Evolutionary conservation across 2,113 vertebrate genomes (phyloP).

Genomic region (Phasianus colchicus): DNA sequence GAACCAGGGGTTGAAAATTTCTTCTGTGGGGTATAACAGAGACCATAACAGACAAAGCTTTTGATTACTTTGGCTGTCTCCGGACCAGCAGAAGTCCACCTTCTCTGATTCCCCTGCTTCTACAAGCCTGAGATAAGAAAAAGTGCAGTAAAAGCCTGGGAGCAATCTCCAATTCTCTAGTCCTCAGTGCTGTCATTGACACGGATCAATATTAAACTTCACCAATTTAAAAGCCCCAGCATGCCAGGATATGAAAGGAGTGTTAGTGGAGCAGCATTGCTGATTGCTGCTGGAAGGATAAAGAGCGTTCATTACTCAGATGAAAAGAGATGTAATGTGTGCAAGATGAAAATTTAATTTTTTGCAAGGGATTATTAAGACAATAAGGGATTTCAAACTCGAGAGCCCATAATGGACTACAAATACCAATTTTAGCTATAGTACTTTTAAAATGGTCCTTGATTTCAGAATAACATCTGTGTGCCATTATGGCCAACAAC

Average conservation of each 20-base stretch:
- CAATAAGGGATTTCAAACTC: slow-evolving; percentile 22
- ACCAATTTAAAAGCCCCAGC: background rate
- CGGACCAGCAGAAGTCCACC: background rate
- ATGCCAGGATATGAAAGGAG: background rate
- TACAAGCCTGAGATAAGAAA: background rate
- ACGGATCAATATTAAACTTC: background rate
- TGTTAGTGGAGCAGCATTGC: background rate
- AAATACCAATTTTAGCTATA: slow-evolving; percentile 21
- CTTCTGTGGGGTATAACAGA: no score
- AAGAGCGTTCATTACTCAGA: background rate
- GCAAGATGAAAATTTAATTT: background rate
- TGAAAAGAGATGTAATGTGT: background rate
- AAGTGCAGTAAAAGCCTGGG: background rate
- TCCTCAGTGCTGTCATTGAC: background rate
- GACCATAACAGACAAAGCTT: accelerated
- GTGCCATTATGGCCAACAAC: background rate
- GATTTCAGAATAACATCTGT: slow-evolving; percentile 40
- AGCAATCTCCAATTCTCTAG: background rate
- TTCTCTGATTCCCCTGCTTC: background rate
- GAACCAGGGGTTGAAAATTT: background rate
- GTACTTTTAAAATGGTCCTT: slow-evolving; percentile 11
- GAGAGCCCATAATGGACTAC: slow-evolving; percentile 26
- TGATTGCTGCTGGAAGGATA: background rate
- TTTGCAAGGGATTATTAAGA: slow-evolving; percentile 46
- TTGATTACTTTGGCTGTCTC: background rate